These are phyloP conservation scores for Merops nubicus DNA, from an alignment of 2,113 vertebrate genomes.

Conservation along the genomic window DNA sequence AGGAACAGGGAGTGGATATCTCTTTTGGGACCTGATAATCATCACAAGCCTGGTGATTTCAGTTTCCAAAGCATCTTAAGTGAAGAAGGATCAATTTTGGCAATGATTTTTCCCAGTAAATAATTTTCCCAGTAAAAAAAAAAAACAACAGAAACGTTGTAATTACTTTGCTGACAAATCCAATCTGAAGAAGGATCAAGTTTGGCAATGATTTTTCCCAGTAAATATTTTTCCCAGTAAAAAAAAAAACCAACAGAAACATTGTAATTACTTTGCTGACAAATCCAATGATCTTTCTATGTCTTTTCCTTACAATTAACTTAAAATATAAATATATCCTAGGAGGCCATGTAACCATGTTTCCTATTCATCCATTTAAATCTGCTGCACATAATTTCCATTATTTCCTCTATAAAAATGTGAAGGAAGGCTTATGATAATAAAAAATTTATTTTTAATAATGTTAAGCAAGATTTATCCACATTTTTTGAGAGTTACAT, in stretches of 20 bases:
- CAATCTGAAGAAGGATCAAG: background rate
- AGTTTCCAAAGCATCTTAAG: background rate
- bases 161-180: too few relatives aligned
- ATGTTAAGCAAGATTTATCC: background rate
- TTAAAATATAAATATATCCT: background rate
- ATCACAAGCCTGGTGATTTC: background rate
- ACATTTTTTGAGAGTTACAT: background rate
- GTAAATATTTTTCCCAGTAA: background rate
- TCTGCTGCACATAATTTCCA: background rate
- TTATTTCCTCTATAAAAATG: background rate
- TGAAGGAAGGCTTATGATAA: background rate
- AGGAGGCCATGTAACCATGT: background rate
- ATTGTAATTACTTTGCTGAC: background rate
- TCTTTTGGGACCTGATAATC: background rate
- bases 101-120: background rate
- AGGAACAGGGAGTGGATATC: background rate
- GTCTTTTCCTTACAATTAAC: background rate
- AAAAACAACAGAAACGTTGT: background rate
- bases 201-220: background rate
- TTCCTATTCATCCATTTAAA: background rate
- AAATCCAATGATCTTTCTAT: background rate
- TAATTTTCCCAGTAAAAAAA: background rate
- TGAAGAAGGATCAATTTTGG: background rate
- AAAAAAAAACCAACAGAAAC: background rate
- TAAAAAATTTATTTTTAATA: slow-evolving; percentile 54